Base-by-base conservation (phyloP, 2,113 vertebrate species). In the Zosterops borbonicus region DNA sequence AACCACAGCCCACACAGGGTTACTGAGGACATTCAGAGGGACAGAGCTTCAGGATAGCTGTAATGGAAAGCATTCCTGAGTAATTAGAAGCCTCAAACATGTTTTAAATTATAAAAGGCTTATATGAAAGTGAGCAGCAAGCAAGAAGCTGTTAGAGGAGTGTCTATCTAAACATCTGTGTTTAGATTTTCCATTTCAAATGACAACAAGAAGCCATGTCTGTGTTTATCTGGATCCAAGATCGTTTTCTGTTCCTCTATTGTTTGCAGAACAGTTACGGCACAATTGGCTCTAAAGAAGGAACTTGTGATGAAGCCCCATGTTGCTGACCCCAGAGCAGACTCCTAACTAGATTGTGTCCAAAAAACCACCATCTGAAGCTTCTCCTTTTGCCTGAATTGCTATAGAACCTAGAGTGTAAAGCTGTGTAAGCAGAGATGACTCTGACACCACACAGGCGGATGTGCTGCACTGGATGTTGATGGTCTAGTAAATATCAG, bases 141-240 rank as follows among this genome's bases (percentile, higher is more conserved):
- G 44, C 35, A 84, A 94, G 77, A 89, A 83, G 52, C 64, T 81
- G 55, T 29, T 87, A 27, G 39, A 87, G 35, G 35, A 83, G 7
- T 1, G 0, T 20, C 16, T 52, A 49, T 75, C 12, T 84, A 91
- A 95, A 94, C 68, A 94, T 52, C 21, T 0, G 0, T 41, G 52
- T 41, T 82, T 78, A 92, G 52, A 78, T 82, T 91, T 90, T 89
- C 83, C 74, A 65, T 89, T 86, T 83, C 60, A 89, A 41, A 87
- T 67, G 47, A 78, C 39, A 86, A 62, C 58, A 69, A 80, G 76
- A 29, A 80, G 17, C 28, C 0, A 0, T 41, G 33, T 29, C 33
- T 47, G 6, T 70, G 18, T 69, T 6, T 35, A 23, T 59, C 35
- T 63, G 29, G 4, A 52, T 67, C 23, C 33, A 59, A 67, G 31